Conservation (phyloP, 2,113 vertebrate genomes). For the Otis tarda region DNA sequence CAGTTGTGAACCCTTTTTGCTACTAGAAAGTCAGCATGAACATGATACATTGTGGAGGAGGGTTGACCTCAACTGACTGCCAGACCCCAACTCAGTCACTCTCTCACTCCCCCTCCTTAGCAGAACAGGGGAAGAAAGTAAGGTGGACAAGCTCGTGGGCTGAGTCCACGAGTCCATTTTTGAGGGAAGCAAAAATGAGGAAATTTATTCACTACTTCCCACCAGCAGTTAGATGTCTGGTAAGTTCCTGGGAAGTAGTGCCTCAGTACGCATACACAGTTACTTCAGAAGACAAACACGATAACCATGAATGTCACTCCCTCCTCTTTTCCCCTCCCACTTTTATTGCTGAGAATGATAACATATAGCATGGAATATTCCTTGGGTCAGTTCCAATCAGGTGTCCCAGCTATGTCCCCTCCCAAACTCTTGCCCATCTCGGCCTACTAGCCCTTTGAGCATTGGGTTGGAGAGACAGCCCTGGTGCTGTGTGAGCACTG, state of each 20-base stretch:
- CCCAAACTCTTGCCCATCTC: neutral
- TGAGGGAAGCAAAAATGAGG: neutral
- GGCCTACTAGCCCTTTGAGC: neutral
- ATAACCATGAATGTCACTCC: neutral
- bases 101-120: neutral
- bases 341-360: neutral
- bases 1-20: neutral
- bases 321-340: neutral
- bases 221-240: neutral
- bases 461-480: neutral
- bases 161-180: too few relatives aligned
- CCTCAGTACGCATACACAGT: neutral
- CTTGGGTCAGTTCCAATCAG: neutral
- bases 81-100: neutral
- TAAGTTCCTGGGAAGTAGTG: neutral
- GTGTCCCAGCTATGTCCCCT: neutral
- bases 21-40: neutral
- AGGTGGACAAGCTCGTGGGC: neutral
- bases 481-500: fast-evolving
- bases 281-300: neutral
- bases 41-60: neutral
- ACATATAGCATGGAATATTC: neutral
- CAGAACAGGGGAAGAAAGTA: neutral
- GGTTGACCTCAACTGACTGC: neutral
- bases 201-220: neutral